phyloP scores from a whole-genome alignment of 2,797 vertebrate genomes.

The Enteromius radiatus region DNA sequence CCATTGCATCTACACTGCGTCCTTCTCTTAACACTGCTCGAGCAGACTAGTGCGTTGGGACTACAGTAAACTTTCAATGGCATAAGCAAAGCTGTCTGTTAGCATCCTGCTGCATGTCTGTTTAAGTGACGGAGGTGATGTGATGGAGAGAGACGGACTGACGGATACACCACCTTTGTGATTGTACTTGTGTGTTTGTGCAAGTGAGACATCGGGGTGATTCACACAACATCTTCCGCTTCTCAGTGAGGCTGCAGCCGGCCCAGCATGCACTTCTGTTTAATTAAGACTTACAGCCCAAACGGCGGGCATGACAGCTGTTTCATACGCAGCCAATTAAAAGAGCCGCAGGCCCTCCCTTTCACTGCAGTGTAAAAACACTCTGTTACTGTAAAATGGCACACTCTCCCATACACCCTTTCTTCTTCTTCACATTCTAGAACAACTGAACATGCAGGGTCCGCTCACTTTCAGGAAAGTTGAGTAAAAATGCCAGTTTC shows the following conservation, averaged over 20 bases:
- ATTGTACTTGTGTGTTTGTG: background rate
- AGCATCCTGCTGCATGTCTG: slow-evolving; percentile 24
- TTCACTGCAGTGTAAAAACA: slow-evolving; percentile 50
- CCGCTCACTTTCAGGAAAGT: background rate
- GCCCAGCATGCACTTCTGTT: slow-evolving; percentile 57
- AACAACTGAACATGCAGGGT: background rate
- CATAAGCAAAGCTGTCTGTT: slow-evolving; percentile 46
- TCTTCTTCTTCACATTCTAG: background rate
- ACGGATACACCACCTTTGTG: background rate
- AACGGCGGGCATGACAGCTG: slow-evolving; percentile 57
- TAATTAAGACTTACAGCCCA: slow-evolving; percentile 64
- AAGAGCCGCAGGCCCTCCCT: slow-evolving; percentile 32
- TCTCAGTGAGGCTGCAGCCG: slow-evolving; percentile 34
- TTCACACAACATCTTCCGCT: slow-evolving; percentile 38
- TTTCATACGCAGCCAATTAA: slow-evolving; percentile 61
- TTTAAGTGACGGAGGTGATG: background rate
- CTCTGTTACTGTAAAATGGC: slow-evolving; percentile 44
- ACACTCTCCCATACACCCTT: slow-evolving; percentile 8
- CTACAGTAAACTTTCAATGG: slow-evolving; percentile 40
- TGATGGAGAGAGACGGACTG: slow-evolving; percentile 7
- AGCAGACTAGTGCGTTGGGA: slow-evolving; percentile 16
- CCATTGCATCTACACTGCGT: slow-evolving; percentile 41
- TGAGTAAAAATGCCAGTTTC: background rate
- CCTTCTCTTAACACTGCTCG: slow-evolving; percentile 42
- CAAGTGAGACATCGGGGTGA: background rate